Base-by-base conservation (phyloP, 2,888 invertebrate species). In the Selenia dentaria region DNA sequence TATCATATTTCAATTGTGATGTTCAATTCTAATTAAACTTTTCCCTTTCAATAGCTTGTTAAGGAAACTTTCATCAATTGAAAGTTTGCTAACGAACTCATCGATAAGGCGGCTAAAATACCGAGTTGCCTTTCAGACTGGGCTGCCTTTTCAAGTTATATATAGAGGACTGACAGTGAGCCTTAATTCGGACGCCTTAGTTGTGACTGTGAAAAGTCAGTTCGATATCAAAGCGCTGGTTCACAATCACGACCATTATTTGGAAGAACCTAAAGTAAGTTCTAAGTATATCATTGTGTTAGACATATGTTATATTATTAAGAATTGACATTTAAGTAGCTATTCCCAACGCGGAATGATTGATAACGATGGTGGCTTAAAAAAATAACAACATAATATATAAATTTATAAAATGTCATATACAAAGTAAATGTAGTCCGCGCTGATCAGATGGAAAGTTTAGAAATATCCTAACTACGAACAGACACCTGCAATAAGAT, bases 181-280 rank as follows among this genome's bases (percentile, higher is more conserved):
- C 32, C 67, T 81, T 1, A 76, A 61, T 27, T 51, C 70, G 1
- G 74, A 82, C 29, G 43, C 51, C 9, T 47, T 81, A 11, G 36
- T 63, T 1, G 57, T 81, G 9, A 55, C 74, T 3, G 28, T 51
- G 0, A 45, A 59, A 6, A 55, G 55, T 2, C 51, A 69, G 0
- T 79, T 83, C 24, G 44, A 37, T 2, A 26, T 83, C 2, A 57
- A 61, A 25, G 60, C 70, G 0, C 27, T 57, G 9, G 58, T 79
- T 3, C 48, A 68, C 6, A 72, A 68, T 13, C 64, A 70, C 28
- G 79, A 83, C 32, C 72, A 72, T 45, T 52, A 62, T 10, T 38
- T 47, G 6, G 40, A 54, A 3, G 22, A 45, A 16, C 29, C 67
- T n/a, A 42, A 22, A 13, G 80, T 80, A 55, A 66, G 67, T 48